Evolutionary conservation across 2,113 vertebrate species (phyloP).

Genomic region (Corythaeola cristata): DNA sequence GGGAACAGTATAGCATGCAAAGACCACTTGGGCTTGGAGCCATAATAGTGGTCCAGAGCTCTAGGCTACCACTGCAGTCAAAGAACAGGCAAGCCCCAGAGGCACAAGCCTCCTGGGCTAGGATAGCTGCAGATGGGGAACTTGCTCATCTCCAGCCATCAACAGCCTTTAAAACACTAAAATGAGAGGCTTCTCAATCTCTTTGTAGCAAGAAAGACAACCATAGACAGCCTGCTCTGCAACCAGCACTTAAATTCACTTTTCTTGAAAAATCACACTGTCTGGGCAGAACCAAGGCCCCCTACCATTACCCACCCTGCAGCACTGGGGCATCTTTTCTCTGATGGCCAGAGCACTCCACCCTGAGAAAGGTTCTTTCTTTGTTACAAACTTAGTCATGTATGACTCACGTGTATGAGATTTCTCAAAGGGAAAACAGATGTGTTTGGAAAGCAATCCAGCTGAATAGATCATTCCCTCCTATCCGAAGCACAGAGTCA

Average conservation of each 20-base stretch:
- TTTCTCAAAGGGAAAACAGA: background rate
- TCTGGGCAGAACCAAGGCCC: background rate
- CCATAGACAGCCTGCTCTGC: background rate
- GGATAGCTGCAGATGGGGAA: background rate
- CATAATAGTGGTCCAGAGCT: background rate
- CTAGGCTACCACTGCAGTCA: background rate
- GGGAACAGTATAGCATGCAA: background rate
- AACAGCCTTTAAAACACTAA: background rate
- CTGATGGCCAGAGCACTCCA: background rate
- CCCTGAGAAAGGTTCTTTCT: background rate
- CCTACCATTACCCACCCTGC: background rate
- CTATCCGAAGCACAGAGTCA: background rate
- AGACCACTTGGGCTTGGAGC: background rate
- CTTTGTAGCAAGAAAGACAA: background rate
- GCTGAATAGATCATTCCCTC: background rate
- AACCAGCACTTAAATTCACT: background rate
- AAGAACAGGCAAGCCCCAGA: background rate
- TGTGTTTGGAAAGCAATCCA: background rate
- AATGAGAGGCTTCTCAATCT: background rate
- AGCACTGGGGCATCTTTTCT: background rate
- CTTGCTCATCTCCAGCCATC: background rate
- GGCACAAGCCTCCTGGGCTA: background rate
- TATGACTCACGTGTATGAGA: accelerated
- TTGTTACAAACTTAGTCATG: background rate
- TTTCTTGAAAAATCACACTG: background rate